phyloP scores from a whole-genome alignment of 2,797 vertebrate species.

The Siniperca obscura region DNA sequence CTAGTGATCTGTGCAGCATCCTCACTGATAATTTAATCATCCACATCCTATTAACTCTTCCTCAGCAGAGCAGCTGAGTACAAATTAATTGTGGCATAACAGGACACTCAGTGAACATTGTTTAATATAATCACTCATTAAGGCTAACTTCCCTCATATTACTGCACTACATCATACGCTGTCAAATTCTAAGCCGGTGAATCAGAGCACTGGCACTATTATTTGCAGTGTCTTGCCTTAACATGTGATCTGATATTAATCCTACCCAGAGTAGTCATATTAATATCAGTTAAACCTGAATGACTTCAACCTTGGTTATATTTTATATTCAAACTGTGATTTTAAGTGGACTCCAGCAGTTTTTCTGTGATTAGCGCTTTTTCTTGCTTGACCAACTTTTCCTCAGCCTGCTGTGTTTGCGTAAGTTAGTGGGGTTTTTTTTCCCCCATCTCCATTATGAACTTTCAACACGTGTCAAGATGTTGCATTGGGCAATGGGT shows the following conservation, averaged over 20 bases:
- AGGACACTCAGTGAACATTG: conserved; percentile 42
- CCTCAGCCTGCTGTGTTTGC: too few species aligned
- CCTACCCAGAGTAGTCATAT: neutral
- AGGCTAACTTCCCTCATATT: conserved; percentile 9
- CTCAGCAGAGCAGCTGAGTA: conserved; percentile 51
- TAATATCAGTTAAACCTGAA: conserved; percentile 4
- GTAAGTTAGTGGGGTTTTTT: neutral
- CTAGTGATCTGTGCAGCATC: conserved; percentile 44
- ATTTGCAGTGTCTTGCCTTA: conserved; percentile 26
- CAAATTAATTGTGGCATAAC: conserved; percentile 49
- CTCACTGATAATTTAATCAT: conserved; percentile 47
- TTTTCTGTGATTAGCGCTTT: neutral
- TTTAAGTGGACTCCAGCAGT: neutral
- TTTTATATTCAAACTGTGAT: neutral
- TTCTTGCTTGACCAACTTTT: neutral
- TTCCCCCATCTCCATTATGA: neutral
- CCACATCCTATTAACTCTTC: conserved; percentile 53
- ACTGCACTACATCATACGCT: conserved; percentile 11
- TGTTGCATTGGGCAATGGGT: neutral
- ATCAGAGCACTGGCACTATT: neutral
- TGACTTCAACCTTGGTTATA: neutral
- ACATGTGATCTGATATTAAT: conserved; percentile 20
- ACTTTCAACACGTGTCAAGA: neutral
- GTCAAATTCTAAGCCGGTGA: conserved; percentile 35
- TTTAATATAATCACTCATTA: conserved; percentile 51